These are phyloP conservation scores for Chauna torquata DNA, from an alignment of 2,113 vertebrate genomes.

Conservation along the genomic window DNA sequence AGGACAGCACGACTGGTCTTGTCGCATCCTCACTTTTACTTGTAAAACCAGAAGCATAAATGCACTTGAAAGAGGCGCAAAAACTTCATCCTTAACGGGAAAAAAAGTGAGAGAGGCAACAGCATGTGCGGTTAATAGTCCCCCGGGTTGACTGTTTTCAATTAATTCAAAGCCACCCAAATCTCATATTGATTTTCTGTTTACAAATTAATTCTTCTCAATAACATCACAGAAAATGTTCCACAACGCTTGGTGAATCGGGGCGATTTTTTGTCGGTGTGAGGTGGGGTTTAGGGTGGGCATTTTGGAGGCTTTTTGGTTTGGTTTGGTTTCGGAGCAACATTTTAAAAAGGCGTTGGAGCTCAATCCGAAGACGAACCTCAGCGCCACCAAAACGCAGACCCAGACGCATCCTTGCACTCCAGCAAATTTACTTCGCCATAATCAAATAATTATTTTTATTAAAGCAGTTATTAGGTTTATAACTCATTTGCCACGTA, in stretches of 20 bases:
- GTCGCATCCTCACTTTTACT: slow-evolving; percentile 75
- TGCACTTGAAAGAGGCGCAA: slow-evolving; percentile 35
- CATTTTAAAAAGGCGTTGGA: neutral
- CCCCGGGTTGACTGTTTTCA: slow-evolving; percentile 60
- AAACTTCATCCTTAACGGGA: slow-evolving; percentile 43
- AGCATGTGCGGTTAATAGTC: slow-evolving; percentile 47
- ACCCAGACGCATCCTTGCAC: slow-evolving; percentile 14
- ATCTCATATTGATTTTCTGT: slow-evolving; percentile 21
- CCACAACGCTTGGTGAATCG: neutral
- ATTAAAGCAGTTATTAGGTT: slow-evolving; percentile 80
- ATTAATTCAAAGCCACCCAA: slow-evolving; percentile 67
- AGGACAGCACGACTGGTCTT: slow-evolving; percentile 73
- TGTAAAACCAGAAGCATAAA: slow-evolving; percentile 66
- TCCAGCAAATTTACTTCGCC: slow-evolving; percentile 35
- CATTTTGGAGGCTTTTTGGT: neutral
- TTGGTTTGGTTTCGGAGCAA: neutral
- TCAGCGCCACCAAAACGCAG: neutral
- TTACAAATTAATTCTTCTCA: slow-evolving; percentile 38
- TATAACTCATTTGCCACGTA: slow-evolving; percentile 85
- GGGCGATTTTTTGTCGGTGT: neutral
- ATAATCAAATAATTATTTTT: slow-evolving; percentile 73
- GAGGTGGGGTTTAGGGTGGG: neutral
- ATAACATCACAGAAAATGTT: neutral
- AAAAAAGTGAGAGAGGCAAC: neutral
- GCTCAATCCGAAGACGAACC: neutral